Evolutionary conservation across 2,888 invertebrate genomes (phyloP).

Genomic region (Drosophila pseudotakahashii): DNA sequence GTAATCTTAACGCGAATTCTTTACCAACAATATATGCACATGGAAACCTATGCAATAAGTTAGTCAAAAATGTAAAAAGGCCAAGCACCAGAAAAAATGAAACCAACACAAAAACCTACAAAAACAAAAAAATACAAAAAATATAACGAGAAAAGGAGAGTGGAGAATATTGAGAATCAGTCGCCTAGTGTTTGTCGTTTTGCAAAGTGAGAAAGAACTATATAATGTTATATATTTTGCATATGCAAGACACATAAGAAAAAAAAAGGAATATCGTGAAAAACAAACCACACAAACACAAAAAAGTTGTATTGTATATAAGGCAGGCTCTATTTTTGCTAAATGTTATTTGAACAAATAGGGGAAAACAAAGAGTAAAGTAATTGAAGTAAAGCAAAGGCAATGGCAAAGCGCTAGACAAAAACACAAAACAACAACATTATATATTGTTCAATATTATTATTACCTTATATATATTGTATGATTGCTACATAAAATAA

Average conservation of each 20-base stretch:
- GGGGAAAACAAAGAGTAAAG: constrained; percentile 63
- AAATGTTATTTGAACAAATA: constrained; percentile 80
- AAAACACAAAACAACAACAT: constrained; percentile 48
- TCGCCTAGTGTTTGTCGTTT: constrained; percentile 59
- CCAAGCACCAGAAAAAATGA: constrained; percentile 49
- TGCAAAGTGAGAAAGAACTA: constrained; percentile 49
- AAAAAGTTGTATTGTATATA: constrained; percentile 76
- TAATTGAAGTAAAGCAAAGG: constrained; percentile 62
- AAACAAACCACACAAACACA: constrained; percentile 47
- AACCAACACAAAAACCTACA: constrained; percentile 25
- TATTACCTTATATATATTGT: constrained; percentile 71
- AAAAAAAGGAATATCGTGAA: constrained; percentile 20
- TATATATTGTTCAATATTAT: constrained; percentile 76
- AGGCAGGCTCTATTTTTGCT: constrained; percentile 79
- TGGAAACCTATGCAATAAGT: constrained; percentile 72
- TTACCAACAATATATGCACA: constrained; percentile 67
- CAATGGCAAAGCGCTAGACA: constrained; percentile 70
- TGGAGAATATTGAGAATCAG: constrained; percentile 45
- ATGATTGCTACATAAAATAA: constrained; percentile 75
- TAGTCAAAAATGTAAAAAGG: constrained; percentile 66
- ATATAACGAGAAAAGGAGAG: constrained; percentile 25
- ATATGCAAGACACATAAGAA: constrained; percentile 52
- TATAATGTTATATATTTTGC: constrained; percentile 64
- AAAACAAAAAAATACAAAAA: constrained; percentile 22
- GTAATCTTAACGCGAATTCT: constrained; percentile 56